Evolutionary conservation across 2,113 vertebrate genomes (phyloP).

Genomic region (Macrotus californicus): DNA sequence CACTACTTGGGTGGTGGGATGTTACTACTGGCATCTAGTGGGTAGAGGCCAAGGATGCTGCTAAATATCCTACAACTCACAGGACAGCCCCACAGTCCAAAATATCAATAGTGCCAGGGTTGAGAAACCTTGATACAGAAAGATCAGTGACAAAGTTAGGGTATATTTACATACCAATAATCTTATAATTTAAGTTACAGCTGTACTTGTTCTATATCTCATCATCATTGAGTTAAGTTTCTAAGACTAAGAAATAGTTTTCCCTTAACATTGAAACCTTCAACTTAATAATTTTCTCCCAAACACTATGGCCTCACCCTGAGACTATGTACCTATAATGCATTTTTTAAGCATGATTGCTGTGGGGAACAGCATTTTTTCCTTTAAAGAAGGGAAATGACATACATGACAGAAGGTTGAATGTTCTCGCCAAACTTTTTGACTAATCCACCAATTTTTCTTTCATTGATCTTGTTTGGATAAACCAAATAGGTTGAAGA

Average conservation of each 20-base stretch:
- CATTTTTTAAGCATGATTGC: background rate
- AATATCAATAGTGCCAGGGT: background rate
- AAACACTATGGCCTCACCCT: background rate
- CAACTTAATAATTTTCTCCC: background rate
- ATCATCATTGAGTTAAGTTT: background rate
- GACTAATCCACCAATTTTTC: background rate
- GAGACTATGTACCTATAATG: background rate
- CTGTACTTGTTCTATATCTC: background rate
- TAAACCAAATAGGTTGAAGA: background rate
- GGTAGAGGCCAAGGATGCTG: background rate
- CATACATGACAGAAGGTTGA: background rate
- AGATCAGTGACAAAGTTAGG: background rate
- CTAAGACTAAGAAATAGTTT: constrained; percentile 2
- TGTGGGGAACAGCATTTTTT: background rate
- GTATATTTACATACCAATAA: background rate
- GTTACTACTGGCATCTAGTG: background rate
- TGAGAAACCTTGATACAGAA: background rate
- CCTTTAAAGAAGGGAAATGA: background rate
- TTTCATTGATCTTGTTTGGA: background rate
- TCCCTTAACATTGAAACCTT: background rate
- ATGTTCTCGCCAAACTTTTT: background rate
- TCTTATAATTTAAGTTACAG: background rate
- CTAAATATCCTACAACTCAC: background rate
- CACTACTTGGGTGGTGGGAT: background rate
- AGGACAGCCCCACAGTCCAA: background rate